Evolutionary conservation across 2,888 invertebrate species (phyloP), one percentile per base, ranked within the genome.

Genomic region (Calliphora vomitoria): DNA sequence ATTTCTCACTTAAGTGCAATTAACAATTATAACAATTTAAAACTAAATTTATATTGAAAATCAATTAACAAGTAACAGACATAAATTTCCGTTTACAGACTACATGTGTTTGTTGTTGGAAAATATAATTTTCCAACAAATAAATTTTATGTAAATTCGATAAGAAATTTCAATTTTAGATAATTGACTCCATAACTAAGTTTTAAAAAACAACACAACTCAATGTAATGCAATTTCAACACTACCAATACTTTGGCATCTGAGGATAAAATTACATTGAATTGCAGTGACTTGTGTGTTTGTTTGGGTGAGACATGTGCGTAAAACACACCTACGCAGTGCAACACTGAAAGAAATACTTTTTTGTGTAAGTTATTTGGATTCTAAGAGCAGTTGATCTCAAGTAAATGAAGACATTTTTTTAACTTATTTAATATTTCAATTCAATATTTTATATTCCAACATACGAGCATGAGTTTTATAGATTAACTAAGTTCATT

Each of bases 61-160:
- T 87, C 87, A 87, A 87, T 87, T 87, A 87, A 82, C 78, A 85
- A 82, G 85, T 85, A 87, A 87, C 90, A 91, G 90, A 92, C 91
- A 89, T 89, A 90, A 88, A 91, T 90, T 92, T 92, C 91, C 91
- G 91, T 78, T 84, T 20, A 35, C 64, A 44, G 15, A 44, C 18
- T 11, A 2, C 18, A 18, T 55, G 68, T 69, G 66, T 82, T 86
- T 81, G 72, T 68, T 82, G 64, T 68, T 82, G 64, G 75, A 71
- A 78, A 81, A 87, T 83, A 72, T 38, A 75, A 82, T 87, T 81
- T 83, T 80, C 62, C 81, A 68, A 78, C 58, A 58, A 72, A 81
- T 87, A 69, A 76, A 85, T 79, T 78, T 82, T 85, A 87, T 87
- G 87, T 66, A 82, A 87, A 87, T 87, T 87, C 85, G 64, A 85